Evolutionary conservation across 2,113 vertebrate species (phyloP), one percentile per base, ranked within the genome.

Genomic region (Leptobrachium ailaonicum): DNA sequence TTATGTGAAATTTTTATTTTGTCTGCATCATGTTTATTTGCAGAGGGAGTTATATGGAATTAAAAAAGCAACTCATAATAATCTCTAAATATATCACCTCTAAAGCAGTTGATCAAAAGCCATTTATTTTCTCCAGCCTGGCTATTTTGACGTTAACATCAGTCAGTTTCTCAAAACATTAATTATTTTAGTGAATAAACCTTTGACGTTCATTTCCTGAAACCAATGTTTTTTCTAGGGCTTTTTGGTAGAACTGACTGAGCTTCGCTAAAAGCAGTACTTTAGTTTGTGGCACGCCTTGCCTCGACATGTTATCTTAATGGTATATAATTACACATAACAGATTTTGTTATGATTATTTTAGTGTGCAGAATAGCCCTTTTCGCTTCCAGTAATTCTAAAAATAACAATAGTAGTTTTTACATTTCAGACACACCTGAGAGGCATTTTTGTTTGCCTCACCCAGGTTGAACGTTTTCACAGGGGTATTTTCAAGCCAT

Each of bases 311-410:
- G 76, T 60, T 44, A 54, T 53, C 69, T 45, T 69, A 78, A 78
- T 78, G 56, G 41, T 50, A 71, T 71, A 78, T 78, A 78, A 78
- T 78, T 78, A 63, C 12, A 0, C 67, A 62, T 62, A 42, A 60
- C 68, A 41, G 20, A 71, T 77, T 54, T 20, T 78, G 76, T 70
- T 78, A 71, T 78, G 40, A 60, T 78, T 78, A 20, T 64, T 56
- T 10, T 77, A 54, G 54, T 69, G 75, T 69, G 60, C 76, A 78
- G 76, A 54, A 78, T 78, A 70, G 70, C 76, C 67, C 41, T 69
- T 76, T 78, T 62, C 54, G 47, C 67, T 45, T 78, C 20, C 32
- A 76, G 41, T 62, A 40, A 78, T 44, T 10, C 54, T 71, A 60
- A 62, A 78, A 78, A 69, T 71, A 70, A 78, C 71, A 20, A 71